Percentiles rank a stretch among this genome's conserved stretches.
These are phyloP conservation scores for human DNA, from an alignment of 2,113 vertebrate species.

Conservation along the genomic window GRCh38 chr14:33564501-33565000, in stretches of 20 bases:
- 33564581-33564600: background rate
- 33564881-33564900: slow-evolving; percentile 48
- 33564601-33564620: background rate
- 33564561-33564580: background rate
- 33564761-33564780: background rate
- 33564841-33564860: slow-evolving; percentile 30
- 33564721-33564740: background rate
- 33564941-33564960: background rate
- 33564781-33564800: background rate
- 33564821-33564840: background rate
- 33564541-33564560: background rate
- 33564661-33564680: background rate
- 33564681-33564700: background rate
- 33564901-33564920: background rate
- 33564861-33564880: background rate
- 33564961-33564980: background rate
- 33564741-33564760: background rate
- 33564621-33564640: slow-evolving; percentile 18
- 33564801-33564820: background rate
- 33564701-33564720: background rate
- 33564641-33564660: background rate
- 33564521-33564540: background rate
- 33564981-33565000: background rate
- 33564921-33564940: slow-evolving; percentile 9
- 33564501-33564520: background rate